Evolutionary conservation across 2,888 invertebrate species (phyloP).

Genomic region (Biston stratarius): DNA sequence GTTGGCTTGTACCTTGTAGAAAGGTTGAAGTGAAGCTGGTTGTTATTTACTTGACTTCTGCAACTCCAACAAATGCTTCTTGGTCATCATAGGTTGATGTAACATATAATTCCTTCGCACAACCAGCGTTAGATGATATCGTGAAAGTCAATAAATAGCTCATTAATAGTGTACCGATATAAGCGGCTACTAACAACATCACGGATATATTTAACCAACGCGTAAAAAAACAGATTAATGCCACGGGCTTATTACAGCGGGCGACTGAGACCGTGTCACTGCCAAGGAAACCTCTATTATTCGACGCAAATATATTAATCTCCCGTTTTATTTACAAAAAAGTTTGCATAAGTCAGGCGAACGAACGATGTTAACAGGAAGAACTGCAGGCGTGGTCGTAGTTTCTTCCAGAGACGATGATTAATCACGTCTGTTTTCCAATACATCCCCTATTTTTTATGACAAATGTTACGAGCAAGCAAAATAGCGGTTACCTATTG

Average conservation of each 20-base stretch:
- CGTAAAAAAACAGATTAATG: slow-evolving; percentile 50
- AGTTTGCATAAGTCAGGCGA: slow-evolving; percentile 38
- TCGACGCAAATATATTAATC: slow-evolving; percentile 44
- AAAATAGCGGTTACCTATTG: slow-evolving; percentile 26
- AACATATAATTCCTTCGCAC: slow-evolving; percentile 24
- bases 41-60: no score
- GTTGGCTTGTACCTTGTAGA: no score
- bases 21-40: no score
- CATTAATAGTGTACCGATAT: slow-evolving; percentile 42
- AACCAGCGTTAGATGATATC: slow-evolving; percentile 30
- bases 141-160: slow-evolving; percentile 39
- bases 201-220: slow-evolving; percentile 44
- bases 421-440: slow-evolving; percentile 28
- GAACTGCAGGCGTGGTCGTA: not conserved
- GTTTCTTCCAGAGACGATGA: slow-evolving; percentile 22
- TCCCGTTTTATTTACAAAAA: slow-evolving; percentile 41
- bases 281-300: slow-evolving; percentile 52
- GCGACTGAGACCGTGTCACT: slow-evolving; percentile 51
- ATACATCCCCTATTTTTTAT: slow-evolving; percentile 33
- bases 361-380: not conserved
- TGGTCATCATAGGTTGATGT: no score
- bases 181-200: slow-evolving; percentile 36
- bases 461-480: slow-evolving; percentile 28
- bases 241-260: slow-evolving; percentile 49
- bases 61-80: no score